Evolutionary conservation across 2,797 vertebrate species (phyloP).

Genomic region (Silurus lanzhouensis): DNA sequence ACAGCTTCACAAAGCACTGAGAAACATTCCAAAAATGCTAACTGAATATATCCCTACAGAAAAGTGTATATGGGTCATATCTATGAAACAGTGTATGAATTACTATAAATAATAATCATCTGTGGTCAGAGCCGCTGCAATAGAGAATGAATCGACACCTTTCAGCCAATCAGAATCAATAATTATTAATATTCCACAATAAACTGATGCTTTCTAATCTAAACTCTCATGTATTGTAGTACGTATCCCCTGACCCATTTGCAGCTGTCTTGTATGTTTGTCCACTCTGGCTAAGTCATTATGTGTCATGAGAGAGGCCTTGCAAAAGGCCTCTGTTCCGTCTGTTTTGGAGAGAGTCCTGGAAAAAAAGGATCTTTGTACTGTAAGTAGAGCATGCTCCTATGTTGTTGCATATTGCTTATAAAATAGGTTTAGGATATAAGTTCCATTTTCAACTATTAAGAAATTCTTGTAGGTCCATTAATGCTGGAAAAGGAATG

Average conservation of each 20-base stretch:
- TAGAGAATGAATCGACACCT: not conserved
- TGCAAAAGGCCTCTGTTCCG: conserved; percentile 16
- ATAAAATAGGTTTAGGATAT: not conserved
- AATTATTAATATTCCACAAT: not conserved
- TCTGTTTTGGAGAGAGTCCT: conserved; percentile 35
- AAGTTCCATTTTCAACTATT: not conserved
- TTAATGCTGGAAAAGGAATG: not conserved
- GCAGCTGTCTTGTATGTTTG: conserved; percentile 22
- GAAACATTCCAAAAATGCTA: not conserved
- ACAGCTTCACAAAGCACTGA: not conserved
- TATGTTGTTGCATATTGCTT: not conserved
- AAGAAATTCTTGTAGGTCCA: not conserved
- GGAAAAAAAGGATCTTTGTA: conserved; percentile 7
- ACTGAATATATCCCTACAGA: not conserved
- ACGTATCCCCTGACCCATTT: conserved; percentile 30
- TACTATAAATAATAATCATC: not conserved
- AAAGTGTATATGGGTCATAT: not conserved
- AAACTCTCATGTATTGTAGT: conserved; percentile 2
- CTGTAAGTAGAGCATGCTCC: not conserved
- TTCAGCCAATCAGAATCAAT: not conserved
- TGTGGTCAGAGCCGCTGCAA: not conserved
- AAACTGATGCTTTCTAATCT: not conserved
- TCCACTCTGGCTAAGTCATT: conserved; percentile 35
- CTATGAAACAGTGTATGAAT: not conserved
- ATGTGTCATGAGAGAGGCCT: conserved; percentile 47